Evolutionary conservation across 92 coral and sea anemone species (phyloP), one percentile per base, ranked within the genome.

Genomic region (Phymanthus crucifer): DNA sequence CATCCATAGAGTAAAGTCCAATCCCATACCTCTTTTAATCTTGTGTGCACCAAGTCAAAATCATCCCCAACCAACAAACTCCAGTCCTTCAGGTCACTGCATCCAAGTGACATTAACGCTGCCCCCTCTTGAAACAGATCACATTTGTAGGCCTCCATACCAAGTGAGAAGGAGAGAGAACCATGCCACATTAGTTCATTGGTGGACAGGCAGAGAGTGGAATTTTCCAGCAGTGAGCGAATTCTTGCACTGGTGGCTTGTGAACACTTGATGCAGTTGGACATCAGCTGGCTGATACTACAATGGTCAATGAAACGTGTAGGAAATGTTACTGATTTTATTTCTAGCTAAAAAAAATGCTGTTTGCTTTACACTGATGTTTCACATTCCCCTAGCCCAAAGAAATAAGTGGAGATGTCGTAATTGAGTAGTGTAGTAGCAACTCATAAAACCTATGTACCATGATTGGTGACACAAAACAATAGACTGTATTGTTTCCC

Each of bases 181-280:
- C 92, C 92, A 24, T 84, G 82, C 97, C 94, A 90, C 54, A 85
- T 84, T 32, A 87, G 85, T 58, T 93, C 97, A 67, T 93, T 83
- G 18, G 52, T 16, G 67, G 90, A 79, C 35, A 85, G 21, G 70
- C 73, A 68, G 23, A 83, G 70, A 35, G 45, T 82, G 36, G 79
- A 27, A 54, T 79, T 84, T 2, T 61, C 69, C 47, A 89, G 71
- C 24, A 82, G 70, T 64, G 40, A 37, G 73, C 74, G 90, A 58
- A 89, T 86, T 29, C 79, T 68, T 4, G 29, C 58, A 67, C 88
- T 86, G 71, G 84, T 78, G 27, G 75, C 72, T 48, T 89, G 76
- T 23, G 81, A 79, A 38, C 47, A 58, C 72, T 75, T 35, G 6
- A 78, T 12, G 74, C 93, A 86, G 24, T 78, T 64, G 12, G 68